Evolutionary conservation across 2,888 invertebrate species (phyloP).

Genomic region (Sclerodermus sp.): DNA sequence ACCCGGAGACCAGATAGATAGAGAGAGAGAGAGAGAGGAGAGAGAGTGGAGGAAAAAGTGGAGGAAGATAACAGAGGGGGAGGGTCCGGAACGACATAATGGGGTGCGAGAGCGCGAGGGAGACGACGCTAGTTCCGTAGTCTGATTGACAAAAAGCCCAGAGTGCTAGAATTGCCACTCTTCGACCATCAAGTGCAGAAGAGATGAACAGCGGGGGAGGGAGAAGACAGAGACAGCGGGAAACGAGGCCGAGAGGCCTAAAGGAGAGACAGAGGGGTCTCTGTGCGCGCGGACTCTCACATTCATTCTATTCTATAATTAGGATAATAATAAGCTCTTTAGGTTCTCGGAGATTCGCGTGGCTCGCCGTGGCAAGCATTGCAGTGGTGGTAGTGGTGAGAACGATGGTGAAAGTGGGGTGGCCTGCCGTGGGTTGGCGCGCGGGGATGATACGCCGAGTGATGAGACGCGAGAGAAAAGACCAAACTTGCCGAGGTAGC

Average conservation of each 20-base stretch:
- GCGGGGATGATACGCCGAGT: conserved; percentile 11
- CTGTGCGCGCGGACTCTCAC: conserved; percentile 18
- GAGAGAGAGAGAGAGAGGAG: conserved; percentile 39
- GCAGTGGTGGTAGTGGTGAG: too few species aligned
- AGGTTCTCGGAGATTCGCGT: conserved; percentile 19
- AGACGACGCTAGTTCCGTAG: conserved; percentile 48
- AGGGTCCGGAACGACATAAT: too few species aligned
- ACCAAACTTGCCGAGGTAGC: conserved; percentile 26
- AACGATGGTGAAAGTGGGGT: conserved; percentile 4
- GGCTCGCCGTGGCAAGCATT: too few species aligned
- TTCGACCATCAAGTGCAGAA: conserved; percentile 50
- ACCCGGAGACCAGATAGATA: conserved; percentile 54
- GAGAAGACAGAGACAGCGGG: conserved; percentile 26
- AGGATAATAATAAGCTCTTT: conserved; percentile 57
- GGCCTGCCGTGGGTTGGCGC: conserved; percentile 19
- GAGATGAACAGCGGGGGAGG: conserved; percentile 41
- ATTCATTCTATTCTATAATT: conserved; percentile 58
- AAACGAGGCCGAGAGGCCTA: conserved; percentile 20
- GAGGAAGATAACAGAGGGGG: too few species aligned
- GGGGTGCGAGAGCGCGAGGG: conserved; percentile 46
- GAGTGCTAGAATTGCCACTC: conserved; percentile 57
- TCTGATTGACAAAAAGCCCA: conserved; percentile 48
- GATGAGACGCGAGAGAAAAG: conserved; percentile 24
- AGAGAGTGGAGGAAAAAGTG: conserved; percentile 36
- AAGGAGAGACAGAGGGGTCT: conserved; percentile 28